These are phyloP conservation scores for Scaptomyza polygonia DNA, from an alignment of 2,888 invertebrate genomes.

Conservation along the genomic window DNA sequence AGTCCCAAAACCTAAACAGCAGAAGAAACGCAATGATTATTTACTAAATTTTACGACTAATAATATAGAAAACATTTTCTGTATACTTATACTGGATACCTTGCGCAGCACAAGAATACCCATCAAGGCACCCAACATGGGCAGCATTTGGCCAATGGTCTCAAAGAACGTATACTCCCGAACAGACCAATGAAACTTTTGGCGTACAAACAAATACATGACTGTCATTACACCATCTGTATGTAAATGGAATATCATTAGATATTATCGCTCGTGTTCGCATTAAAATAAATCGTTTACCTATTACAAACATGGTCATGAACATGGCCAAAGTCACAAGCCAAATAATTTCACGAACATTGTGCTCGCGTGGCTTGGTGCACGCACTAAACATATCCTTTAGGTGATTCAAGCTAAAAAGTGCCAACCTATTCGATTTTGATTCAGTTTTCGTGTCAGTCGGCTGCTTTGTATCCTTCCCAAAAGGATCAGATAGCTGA, in stretches of 20 bases:
- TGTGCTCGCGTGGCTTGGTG: slow-evolving; percentile 76
- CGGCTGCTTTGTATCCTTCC: background rate
- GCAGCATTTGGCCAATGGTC: slow-evolving; percentile 85
- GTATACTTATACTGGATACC: slow-evolving; percentile 44
- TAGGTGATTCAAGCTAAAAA: slow-evolving; percentile 72
- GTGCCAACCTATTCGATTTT: slow-evolving; percentile 24
- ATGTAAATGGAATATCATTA: background rate
- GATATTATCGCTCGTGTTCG: background rate
- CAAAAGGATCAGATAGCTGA: background rate
- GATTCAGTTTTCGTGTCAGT: background rate
- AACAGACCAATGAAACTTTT: slow-evolving; percentile 88
- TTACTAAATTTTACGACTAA: too few species aligned
- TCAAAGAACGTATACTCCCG: slow-evolving; percentile 87
- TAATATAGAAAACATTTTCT: too few species aligned
- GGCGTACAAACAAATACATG: slow-evolving; percentile 88
- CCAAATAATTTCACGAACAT: slow-evolving; percentile 81
- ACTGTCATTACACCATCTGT: slow-evolving; percentile 84
- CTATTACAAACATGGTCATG: slow-evolving; percentile 77
- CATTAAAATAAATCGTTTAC: slow-evolving; percentile 50
- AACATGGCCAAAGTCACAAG: slow-evolving; percentile 80
- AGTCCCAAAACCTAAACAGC: slow-evolving; percentile 67
- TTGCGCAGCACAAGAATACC: slow-evolving; percentile 87
- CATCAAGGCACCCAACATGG: slow-evolving; percentile 86
- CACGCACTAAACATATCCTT: slow-evolving; percentile 82
- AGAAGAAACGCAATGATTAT: too few species aligned